Percentiles rank a stretch among this genome's conserved stretches.
Conservation (phyloP, 2,888 invertebrate species). For the Dioctria linearis region DNA sequence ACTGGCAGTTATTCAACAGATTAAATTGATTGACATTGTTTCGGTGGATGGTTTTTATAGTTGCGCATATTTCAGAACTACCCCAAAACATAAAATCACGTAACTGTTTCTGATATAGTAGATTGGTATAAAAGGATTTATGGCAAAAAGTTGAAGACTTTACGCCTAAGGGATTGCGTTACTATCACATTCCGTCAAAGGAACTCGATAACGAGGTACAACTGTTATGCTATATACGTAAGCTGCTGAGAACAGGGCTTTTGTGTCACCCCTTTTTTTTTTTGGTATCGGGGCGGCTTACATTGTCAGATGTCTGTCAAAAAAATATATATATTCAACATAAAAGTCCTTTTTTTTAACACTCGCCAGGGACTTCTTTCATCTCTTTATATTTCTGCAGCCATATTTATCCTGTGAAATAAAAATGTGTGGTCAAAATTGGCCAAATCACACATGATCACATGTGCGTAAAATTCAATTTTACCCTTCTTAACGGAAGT, state of each 20-base stretch:
- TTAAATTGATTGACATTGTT: conserved; percentile 50
- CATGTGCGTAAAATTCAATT: conserved; percentile 71
- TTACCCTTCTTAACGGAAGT: conserved; percentile 55
- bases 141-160: conserved; percentile 31
- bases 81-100: conserved; percentile 28
- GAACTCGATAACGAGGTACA: conserved; percentile 51
- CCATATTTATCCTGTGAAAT: conserved; percentile 50
- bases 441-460: conserved; percentile 68
- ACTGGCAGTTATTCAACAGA: conserved; percentile 32
- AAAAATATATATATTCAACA: conserved; percentile 23
- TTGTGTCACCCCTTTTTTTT: conserved; percentile 50
- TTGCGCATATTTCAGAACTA: conserved; percentile 25
- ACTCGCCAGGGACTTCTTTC: conserved; percentile 46
- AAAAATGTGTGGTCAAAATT: conserved; percentile 62
- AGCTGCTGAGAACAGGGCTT: conserved; percentile 14
- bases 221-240: conserved; percentile 18
- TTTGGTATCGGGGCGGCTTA: conserved; percentile 28
- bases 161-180: conserved; percentile 46
- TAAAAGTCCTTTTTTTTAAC: conserved; percentile 40
- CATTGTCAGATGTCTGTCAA: conserved; percentile 30
- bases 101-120: conserved; percentile 21
- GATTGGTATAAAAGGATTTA: conserved; percentile 44
- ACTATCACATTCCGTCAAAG: conserved; percentile 42
- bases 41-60: conserved; percentile 36
- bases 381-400: conserved; percentile 38